Base-by-base conservation (phyloP, 1,140 invertebrate genomes). In the Hesperophylax magnus region DNA sequence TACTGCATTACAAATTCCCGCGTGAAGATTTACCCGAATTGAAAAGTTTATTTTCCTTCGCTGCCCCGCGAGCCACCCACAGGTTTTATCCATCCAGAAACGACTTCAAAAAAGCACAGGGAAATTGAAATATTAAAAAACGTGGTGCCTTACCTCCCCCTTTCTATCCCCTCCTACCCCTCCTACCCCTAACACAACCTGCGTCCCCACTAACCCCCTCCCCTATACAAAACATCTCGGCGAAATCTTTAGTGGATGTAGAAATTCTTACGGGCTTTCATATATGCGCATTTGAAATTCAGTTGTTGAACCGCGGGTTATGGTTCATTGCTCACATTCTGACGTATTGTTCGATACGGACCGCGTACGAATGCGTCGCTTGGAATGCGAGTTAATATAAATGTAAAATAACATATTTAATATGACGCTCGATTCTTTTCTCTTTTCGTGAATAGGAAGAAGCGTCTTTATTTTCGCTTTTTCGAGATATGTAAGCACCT, bases 41-140 rank as follows among this genome's bases (percentile, higher is more conserved):
- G 39, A 47, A 47, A 47, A 47, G n/a, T 22, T 61, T n/a, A 71
- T 71, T 71, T 71, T 71, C 31, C 67, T 47, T 24, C n/a, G 18
- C 67, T n/a, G 31, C 65, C 11, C 67, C 63, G 63, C 77, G 77
- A 83, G 76, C 79, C 71, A 24, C 11, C n/a, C 31, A 15, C 77
- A 6, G 75, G 39, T 72, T 80, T 83, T 83, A 83, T 83, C 80
- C 82, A 79, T 79, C 82, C 79, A 79, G 77, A 83, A 82, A 81
- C 71, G 79, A 79, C 79, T 83, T 83, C 67, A 67, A 78, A 75
- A 78, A 81, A 81, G 82, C 82, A 81, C 69, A 79, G 79, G 79
- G 82, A 83, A 83, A 83, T 83, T 83, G 82, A 81, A 83, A 83
- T 83, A 83, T 83, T 83, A 83, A 83, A 83, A 83, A 83, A 83